Evolutionary conservation across 2,113 vertebrate genomes (phyloP), one percentile per base, ranked within the genome.

Genomic region (Ophthalmolycus amberensis): DNA sequence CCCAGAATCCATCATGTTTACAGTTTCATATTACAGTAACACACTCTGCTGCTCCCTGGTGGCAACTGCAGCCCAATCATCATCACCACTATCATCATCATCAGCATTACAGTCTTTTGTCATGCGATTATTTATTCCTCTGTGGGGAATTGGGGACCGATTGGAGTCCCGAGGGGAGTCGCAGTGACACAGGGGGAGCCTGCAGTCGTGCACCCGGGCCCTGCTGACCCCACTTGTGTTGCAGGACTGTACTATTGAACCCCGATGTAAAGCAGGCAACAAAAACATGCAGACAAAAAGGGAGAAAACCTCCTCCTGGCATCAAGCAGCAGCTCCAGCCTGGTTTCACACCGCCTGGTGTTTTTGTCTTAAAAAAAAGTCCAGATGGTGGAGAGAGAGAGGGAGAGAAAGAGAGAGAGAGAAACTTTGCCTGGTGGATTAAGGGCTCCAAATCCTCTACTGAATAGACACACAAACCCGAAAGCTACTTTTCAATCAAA

Each of bases 381-480:
- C 93, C 95, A 96, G 95, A 95, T 96, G 95, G 95, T 93, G 85
- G 84, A 88, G 91, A 10, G 27, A 60, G 58, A 58, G 56, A 25
- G 54, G 29, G 56, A 59, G 56, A 4, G 54, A 52, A 25, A 58
- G 54, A 25, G 50, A 52, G 46, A 48, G 54, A 58, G n/a, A 25
- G 20, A 38, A 95, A 94, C 92, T 92, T 94, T 91, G 86, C 86
- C 76, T 87, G 91, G 90, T 93, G 93, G 94, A 95, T 95, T 95
- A 96, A 90, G 87, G 90, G 78, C 79, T 92, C 83, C 90, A 94
- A 95, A 94, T 95, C 93, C 93, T 89, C 54, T 65, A 16, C 88
- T 93, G 92, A 94, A 93, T 92, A 91, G 92, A 92, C 91, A 91
- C 91, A 93, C 85, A 88, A 85, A 90, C 85, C 50, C 71, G 9